Evolutionary conservation across 2,888 invertebrate genomes (phyloP).

Genomic region (Eupsilia transversa): DNA sequence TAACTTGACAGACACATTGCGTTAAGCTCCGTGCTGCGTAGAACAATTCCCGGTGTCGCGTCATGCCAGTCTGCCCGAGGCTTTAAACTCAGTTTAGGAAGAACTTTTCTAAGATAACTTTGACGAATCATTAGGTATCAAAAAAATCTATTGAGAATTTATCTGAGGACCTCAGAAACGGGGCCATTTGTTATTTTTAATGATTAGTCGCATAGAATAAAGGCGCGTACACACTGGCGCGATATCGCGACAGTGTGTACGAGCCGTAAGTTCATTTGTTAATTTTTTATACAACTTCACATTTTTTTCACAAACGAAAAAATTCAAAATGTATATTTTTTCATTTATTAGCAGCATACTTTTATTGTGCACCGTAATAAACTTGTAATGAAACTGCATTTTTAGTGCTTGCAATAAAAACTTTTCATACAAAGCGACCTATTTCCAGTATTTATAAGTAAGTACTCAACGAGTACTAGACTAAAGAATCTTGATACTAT

Average conservation of each 20-base stretch:
- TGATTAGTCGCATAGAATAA: background rate
- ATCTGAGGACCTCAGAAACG: background rate
- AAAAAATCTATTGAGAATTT: background rate
- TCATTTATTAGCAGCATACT: conserved; percentile 9
- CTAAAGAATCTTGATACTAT: background rate
- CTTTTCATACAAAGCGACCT: conserved; percentile 19
- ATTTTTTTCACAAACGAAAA: conserved; percentile 4
- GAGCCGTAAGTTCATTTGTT: no score
- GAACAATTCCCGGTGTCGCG: no score
- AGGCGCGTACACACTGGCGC: no score
- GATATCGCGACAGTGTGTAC: no score
- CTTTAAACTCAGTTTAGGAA: background rate
- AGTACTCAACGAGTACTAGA: conserved; percentile 11
- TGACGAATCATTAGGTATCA: background rate
- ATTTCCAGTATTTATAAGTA: conserved; percentile 6
- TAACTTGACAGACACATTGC: no score
- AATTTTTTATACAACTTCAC: background rate
- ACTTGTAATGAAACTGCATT: conserved; percentile 39
- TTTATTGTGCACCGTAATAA: conserved; percentile 31
- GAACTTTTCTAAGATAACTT: background rate
- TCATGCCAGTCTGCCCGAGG: no score
- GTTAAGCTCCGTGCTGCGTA: no score
- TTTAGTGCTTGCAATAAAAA: conserved; percentile 39
- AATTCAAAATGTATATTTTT: conserved; percentile 7
- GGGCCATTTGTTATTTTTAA: background rate